phyloP scores from a whole-genome alignment of 1,140 invertebrate species.

The Caerostris extrusa region DNA sequence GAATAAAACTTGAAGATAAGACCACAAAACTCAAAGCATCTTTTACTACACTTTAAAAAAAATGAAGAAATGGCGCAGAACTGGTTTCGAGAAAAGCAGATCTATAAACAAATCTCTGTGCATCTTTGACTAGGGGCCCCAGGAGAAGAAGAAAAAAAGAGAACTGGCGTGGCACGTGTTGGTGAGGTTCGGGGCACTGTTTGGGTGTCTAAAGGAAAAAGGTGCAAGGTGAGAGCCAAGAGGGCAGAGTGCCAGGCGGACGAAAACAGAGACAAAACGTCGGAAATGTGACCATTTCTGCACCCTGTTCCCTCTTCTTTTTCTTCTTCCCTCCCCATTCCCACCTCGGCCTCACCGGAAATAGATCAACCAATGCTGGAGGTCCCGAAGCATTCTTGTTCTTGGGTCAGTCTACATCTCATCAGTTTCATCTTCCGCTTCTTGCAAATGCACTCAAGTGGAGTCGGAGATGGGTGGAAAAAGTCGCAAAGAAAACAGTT shows the following conservation, averaged over 20 bases:
- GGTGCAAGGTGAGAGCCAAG: slow-evolving; percentile 71
- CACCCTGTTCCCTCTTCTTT: slow-evolving; percentile 12
- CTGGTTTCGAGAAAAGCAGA: background rate
- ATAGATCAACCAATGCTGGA: slow-evolving; percentile 69
- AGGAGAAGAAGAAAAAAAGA: background rate
- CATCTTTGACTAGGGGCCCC: background rate
- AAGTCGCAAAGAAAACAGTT: background rate
- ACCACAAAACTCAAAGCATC: no score
- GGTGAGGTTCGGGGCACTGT: slow-evolving; percentile 64
- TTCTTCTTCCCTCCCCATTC: background rate
- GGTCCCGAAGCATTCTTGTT: background rate
- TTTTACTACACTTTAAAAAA: no score
- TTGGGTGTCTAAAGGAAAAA: slow-evolving; percentile 72
- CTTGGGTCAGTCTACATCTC: slow-evolving; percentile 48
- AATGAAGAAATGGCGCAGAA: background rate
- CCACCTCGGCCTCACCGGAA: slow-evolving; percentile 69
- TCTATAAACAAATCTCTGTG: background rate
- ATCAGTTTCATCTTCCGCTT: background rate
- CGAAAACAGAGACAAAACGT: slow-evolving; percentile 77
- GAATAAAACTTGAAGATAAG: background rate
- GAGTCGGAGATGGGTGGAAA: background rate
- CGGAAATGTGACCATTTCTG: slow-evolving; percentile 70
- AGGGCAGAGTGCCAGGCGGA: slow-evolving; percentile 76
- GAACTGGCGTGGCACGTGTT: background rate
- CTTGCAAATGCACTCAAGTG: background rate